These are phyloP conservation scores for Tribolium freemani DNA, from an alignment of 2,888 invertebrate species.

Conservation along the genomic window DNA sequence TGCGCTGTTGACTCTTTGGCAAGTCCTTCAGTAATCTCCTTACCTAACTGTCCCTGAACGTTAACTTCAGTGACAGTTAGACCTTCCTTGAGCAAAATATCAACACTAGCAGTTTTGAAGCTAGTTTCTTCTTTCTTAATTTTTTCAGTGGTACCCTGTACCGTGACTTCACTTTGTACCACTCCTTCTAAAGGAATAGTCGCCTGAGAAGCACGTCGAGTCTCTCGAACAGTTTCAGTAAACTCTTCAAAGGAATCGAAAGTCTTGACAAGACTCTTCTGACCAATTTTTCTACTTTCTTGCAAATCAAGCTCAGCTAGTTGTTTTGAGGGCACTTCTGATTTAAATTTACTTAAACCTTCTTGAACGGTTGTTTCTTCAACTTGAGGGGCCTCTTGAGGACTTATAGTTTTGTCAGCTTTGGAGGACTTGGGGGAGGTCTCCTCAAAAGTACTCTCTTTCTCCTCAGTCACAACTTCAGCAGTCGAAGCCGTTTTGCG, in stretches of 20 bases:
- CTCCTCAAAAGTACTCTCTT: constrained; percentile 52
- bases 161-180: constrained; percentile 52
- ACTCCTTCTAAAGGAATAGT: constrained; percentile 52
- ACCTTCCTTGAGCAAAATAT: constrained; percentile 62
- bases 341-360: constrained; percentile 5
- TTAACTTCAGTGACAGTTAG: constrained; percentile 66
- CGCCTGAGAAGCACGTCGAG: constrained; percentile 47
- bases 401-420: constrained; percentile 46
- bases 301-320: constrained; percentile 26
- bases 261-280: constrained; percentile 30
- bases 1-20: constrained; percentile 68
- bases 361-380: constrained; percentile 26
- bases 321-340: constrained; percentile 13
- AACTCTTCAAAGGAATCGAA: constrained; percentile 40
- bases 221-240: constrained; percentile 48
- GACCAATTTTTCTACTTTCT: constrained; percentile 19
- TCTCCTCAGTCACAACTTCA: constrained; percentile 56
- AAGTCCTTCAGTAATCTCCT: constrained; percentile 65
- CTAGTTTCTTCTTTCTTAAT: constrained; percentile 54
- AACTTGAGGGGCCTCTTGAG: constrained; percentile 58
- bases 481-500: constrained; percentile 37
- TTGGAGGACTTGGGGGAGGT: constrained; percentile 59
- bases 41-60: constrained; percentile 62
- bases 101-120: constrained; percentile 59
- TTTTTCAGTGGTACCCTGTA: constrained; percentile 49